phyloP scores from a whole-genome alignment of 2,113 vertebrate genomes.

The Tachysurus vachellii region DNA sequence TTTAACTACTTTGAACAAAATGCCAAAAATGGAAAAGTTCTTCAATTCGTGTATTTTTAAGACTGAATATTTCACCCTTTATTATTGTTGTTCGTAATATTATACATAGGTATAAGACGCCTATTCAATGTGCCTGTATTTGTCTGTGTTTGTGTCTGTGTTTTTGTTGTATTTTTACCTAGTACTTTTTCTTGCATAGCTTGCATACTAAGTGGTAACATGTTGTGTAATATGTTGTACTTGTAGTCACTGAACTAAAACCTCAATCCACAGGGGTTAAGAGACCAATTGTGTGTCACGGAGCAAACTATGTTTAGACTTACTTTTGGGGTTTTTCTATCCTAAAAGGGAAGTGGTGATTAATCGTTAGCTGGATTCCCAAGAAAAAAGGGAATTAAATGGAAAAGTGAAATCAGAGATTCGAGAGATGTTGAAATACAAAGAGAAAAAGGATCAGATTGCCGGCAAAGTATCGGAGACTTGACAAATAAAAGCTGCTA shows the following conservation, averaged over 20 bases:
- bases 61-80: neutral
- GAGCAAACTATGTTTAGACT: neutral
- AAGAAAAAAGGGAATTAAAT: too few relatives aligned
- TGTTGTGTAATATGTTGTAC: constrained; percentile 7
- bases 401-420: neutral
- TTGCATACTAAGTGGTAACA: neutral
- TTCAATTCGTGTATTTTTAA: neutral
- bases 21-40: neutral
- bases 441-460: neutral
- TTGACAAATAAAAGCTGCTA: neutral
- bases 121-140: neutral
- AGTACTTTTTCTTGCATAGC: neutral
- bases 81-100: neutral
- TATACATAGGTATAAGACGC: neutral
- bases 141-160: neutral
- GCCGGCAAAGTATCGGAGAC: too few relatives aligned
- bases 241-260: neutral
- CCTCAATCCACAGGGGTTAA: neutral
- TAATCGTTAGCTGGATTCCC: neutral
- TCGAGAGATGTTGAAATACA: neutral
- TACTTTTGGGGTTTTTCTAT: neutral
- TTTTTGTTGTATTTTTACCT: neutral
- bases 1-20: neutral
- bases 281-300: neutral
- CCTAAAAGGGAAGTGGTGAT: constrained; percentile 9